Evolutionary conservation across 1,140 invertebrate species (phyloP).

Genomic region (Zaprionus kolodkinae): DNA sequence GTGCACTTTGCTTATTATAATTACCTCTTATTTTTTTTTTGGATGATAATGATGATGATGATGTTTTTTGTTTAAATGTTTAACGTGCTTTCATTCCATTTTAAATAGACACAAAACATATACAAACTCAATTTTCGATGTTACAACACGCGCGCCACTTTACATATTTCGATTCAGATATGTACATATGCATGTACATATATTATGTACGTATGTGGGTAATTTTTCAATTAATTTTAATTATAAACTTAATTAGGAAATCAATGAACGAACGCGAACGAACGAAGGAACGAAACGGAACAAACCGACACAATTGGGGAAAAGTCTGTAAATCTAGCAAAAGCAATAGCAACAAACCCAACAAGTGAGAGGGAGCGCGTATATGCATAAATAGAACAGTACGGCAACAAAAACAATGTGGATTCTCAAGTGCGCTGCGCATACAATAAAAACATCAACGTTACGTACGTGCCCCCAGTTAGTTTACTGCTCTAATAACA

Average conservation of each 20-base stretch:
- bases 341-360: constrained; percentile 8
- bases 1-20: constrained; percentile 61
- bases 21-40: constrained; percentile 51
- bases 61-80: constrained; percentile 56
- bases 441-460: constrained; percentile 55
- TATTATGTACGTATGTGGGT: constrained; percentile 56
- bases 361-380: constrained; percentile 51
- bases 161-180: constrained; percentile 49
- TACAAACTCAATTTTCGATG: constrained; percentile 46
- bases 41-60: constrained; percentile 6
- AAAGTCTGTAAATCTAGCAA: constrained; percentile 52
- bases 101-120: constrained; percentile 40
- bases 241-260: constrained; percentile 85
- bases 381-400: constrained; percentile 47
- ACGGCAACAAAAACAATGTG: constrained; percentile 66
- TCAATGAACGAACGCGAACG: constrained; percentile 73
- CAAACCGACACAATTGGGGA: constrained; percentile 69
- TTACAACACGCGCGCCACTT: constrained; percentile 63
- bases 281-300: constrained; percentile 53
- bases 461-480: constrained; percentile 39
- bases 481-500: constrained; percentile 46
- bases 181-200: constrained; percentile 9
- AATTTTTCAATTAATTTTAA: constrained; percentile 85
- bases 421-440: constrained; percentile 71
- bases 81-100: constrained; percentile 56